Evolutionary conservation across 1,140 invertebrate genomes (phyloP).

Genomic region (Nylanderia fulva): DNA sequence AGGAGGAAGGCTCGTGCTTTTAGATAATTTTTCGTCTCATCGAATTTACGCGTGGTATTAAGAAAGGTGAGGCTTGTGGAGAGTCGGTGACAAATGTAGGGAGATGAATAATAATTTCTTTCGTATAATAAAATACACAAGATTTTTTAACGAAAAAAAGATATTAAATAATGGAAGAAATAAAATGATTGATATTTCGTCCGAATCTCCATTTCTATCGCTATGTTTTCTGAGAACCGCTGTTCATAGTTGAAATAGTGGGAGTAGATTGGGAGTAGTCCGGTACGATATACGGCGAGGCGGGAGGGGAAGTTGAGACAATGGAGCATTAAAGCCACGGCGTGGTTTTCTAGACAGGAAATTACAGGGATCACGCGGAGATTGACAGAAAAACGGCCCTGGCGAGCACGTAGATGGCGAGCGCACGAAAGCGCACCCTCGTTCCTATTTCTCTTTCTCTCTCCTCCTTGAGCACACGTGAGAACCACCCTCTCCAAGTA

Average conservation of each 20-base stretch:
- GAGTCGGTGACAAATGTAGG: too few relatives aligned
- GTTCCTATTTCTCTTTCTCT: conserved; percentile 29
- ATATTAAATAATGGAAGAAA: not conserved
- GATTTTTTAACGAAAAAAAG: too few relatives aligned
- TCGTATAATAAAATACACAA: too few relatives aligned
- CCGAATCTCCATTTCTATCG: not conserved
- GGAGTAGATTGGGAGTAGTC: conserved; percentile 77
- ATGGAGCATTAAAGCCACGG: conserved; percentile 85
- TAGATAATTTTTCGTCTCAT: conserved; percentile 3
- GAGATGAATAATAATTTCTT: too few relatives aligned
- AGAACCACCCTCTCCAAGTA: conserved; percentile 58
- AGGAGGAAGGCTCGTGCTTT: not conserved
- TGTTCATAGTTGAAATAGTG: conserved; percentile 81
- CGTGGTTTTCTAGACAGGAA: conserved; percentile 85
- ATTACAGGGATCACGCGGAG: conserved; percentile 85
- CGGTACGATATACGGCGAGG: conserved; percentile 55
- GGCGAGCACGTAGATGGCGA: conserved; percentile 74
- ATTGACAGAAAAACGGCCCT: conserved; percentile 85
- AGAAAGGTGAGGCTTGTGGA: too few relatives aligned
- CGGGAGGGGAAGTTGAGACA: conserved; percentile 80
- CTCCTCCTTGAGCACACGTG: conserved; percentile 32
- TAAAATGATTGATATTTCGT: not conserved
- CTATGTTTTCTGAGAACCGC: conserved; percentile 77
- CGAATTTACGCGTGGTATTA: too few relatives aligned
- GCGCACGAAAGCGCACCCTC: conserved; percentile 63